phyloP scores from a whole-genome alignment of 2,797 vertebrate species.

The Silurus aristotelis region DNA sequence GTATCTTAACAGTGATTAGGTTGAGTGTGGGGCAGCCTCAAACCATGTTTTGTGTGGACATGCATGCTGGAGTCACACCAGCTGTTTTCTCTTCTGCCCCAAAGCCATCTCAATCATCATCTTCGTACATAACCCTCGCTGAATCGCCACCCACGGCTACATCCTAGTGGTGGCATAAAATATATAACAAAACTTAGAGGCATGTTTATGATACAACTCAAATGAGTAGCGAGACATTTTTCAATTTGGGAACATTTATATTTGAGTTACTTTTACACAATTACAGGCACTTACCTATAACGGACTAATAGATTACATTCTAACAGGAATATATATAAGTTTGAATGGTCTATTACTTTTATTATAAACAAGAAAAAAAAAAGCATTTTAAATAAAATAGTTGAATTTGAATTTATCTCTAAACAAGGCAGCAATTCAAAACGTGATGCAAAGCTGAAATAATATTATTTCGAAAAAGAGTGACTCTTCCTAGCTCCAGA shows the following conservation, averaged over 20 bases:
- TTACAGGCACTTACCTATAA: background rate
- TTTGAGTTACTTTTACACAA: background rate
- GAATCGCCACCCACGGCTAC: conserved; percentile 1
- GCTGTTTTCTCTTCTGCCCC: conserved; percentile 16
- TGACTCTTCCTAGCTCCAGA: background rate
- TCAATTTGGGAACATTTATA: background rate
- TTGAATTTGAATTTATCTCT: background rate
- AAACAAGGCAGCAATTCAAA: background rate
- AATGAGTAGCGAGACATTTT: background rate
- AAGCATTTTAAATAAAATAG: background rate
- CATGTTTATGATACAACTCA: background rate
- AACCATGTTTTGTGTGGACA: background rate
- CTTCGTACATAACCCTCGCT: background rate
- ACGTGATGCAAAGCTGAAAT: background rate
- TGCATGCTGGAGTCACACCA: conserved; percentile 3
- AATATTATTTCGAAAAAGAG: background rate
- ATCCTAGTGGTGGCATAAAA: background rate
- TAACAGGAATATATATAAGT: background rate
- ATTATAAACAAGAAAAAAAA: background rate
- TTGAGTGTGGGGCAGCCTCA: conserved; percentile 20
- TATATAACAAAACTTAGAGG: background rate
- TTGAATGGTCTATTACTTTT: background rate
- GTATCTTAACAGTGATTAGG: conserved; percentile 5
- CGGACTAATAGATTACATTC: background rate
- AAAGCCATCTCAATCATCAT: conserved; percentile 7